Conservation (phyloP, 2,113 vertebrate species). For the Lasiurus cinereus region DNA sequence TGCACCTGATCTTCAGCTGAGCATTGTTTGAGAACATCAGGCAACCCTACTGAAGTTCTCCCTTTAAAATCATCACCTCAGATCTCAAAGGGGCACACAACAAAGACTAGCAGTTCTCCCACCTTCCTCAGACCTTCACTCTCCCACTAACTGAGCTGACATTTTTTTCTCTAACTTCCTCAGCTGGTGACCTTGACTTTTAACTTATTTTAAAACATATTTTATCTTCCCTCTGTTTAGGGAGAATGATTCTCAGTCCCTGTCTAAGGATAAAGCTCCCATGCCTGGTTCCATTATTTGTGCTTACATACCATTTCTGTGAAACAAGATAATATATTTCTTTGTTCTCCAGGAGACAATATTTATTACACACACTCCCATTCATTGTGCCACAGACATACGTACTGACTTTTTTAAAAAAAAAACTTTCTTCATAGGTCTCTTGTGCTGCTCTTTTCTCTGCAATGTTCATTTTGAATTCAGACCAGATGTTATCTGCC, state of each 20-base stretch:
- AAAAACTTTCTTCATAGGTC: neutral
- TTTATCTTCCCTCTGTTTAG: neutral
- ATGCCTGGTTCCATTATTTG: neutral
- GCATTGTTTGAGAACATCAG: neutral
- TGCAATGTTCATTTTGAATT: neutral
- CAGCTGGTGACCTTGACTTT: neutral
- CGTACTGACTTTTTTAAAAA: neutral
- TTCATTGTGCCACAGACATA: neutral
- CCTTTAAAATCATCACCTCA: neutral
- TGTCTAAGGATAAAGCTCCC: neutral
- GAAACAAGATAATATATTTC: neutral
- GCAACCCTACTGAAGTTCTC: neutral
- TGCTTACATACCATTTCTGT: neutral
- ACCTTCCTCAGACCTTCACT: neutral
- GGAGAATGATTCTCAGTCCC: neutral
- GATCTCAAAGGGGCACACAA: neutral
- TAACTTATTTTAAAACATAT: neutral
- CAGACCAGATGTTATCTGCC: neutral
- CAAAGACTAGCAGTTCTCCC: neutral
- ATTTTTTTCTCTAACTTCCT: neutral
- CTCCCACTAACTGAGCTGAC: neutral
- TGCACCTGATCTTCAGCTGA: neutral
- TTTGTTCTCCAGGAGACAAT: rapidly evolving
- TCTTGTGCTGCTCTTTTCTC: neutral
- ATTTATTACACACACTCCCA: neutral